phyloP scores from a whole-genome alignment of 2,113 vertebrate species.

The Odocoileus hemionus region DNA sequence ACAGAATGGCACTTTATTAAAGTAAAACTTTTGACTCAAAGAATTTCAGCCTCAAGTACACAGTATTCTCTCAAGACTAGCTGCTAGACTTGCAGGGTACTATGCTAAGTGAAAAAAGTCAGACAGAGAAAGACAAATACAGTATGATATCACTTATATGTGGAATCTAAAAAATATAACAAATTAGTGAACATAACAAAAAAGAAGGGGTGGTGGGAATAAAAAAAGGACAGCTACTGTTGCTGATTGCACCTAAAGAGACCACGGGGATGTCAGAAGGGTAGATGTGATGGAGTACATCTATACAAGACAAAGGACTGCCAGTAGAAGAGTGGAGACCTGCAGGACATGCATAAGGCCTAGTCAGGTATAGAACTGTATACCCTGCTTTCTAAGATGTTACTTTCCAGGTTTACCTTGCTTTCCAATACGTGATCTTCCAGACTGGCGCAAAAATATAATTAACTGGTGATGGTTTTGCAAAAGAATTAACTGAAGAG shows the following conservation, averaged over 20 bases:
- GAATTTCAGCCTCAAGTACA: neutral
- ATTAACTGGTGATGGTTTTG: neutral
- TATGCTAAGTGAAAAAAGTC: neutral
- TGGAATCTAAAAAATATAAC: neutral
- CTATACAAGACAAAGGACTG: neutral
- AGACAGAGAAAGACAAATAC: neutral
- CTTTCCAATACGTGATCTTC: neutral
- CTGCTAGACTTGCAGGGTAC: neutral
- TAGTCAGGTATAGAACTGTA: neutral
- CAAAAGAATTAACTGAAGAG: slow-evolving; percentile 6
- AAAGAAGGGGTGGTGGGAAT: neutral
- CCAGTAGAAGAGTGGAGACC: neutral
- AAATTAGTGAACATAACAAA: neutral
- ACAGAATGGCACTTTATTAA: neutral
- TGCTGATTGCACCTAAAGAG: neutral
- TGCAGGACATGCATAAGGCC: neutral
- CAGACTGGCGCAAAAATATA: neutral
- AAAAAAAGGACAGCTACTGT: neutral
- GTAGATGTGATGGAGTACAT: neutral
- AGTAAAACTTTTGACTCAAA: slow-evolving; percentile 19
- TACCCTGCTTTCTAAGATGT: neutral
- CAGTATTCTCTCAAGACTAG: neutral
- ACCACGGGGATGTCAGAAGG: neutral
- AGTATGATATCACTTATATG: neutral
- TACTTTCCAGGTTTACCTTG: neutral